A percentile compares a stretch with the other conserved stretches of the same genome.
phyloP scores from a whole-genome alignment of 2,797 vertebrate species.

The Thunnus albacares region DNA sequence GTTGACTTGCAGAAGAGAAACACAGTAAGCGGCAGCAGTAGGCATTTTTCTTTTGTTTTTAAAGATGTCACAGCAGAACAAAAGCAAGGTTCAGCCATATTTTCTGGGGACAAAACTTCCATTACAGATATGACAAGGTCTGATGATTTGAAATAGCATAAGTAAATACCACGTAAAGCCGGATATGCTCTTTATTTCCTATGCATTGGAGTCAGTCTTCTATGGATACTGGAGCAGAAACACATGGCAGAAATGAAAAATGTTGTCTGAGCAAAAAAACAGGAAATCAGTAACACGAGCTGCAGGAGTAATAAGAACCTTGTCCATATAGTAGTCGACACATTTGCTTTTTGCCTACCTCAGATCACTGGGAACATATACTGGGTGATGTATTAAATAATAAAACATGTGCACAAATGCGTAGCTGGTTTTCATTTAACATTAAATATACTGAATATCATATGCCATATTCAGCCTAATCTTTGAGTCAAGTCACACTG shows the following conservation, averaged over 20 bases:
- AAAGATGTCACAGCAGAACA: constrained; percentile 33
- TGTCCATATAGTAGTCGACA: not conserved
- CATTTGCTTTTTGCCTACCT: not conserved
- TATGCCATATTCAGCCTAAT: not conserved
- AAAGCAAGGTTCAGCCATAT: constrained; percentile 30
- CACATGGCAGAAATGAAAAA: constrained; percentile 46
- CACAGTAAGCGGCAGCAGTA: not conserved
- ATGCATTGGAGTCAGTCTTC: constrained; percentile 7
- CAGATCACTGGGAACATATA: constrained; percentile 4
- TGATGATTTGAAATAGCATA: constrained; percentile 23
- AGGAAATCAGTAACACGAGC: constrained; percentile 40
- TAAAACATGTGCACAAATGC: not conserved
- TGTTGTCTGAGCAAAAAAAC: constrained; percentile 24
- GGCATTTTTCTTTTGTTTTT: constrained; percentile 9
- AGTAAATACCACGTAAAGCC: not conserved
- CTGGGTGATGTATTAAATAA: not conserved
- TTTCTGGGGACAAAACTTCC: constrained; percentile 14
- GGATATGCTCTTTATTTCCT: constrained; percentile 20
- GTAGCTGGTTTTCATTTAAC: constrained; percentile 5
- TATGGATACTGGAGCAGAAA: constrained; percentile 19
- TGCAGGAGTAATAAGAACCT: constrained; percentile 21
- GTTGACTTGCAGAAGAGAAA: constrained; percentile 18
- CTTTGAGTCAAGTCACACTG: not conserved
- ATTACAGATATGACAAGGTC: constrained; percentile 33
- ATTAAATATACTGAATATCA: constrained; percentile 25